Evolutionary conservation across 2,113 vertebrate species (phyloP).

Genomic region (Nothoprocta pentlandii): DNA sequence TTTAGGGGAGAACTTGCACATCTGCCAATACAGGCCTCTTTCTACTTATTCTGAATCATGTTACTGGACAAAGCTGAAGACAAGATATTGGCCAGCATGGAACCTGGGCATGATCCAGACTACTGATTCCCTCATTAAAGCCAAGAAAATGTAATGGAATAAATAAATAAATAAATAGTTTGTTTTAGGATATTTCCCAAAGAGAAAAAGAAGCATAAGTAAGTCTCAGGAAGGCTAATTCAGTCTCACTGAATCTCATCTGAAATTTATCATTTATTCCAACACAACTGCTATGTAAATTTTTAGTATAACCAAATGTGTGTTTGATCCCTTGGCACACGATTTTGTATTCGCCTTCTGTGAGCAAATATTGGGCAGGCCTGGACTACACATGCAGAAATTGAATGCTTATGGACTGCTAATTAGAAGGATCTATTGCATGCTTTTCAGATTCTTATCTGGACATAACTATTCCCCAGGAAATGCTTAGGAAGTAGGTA

Average conservation of each 20-base stretch:
- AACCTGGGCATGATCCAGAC: not conserved
- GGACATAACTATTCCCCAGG: not conserved
- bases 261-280: constrained; percentile 32
- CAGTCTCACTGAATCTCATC: constrained; percentile 34
- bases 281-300: constrained; percentile 21
- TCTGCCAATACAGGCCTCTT: not conserved
- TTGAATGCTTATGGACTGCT: constrained; percentile 28
- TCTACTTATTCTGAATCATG: not conserved
- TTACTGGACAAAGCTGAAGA: not conserved
- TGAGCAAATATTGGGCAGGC: not conserved
- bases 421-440: constrained; percentile 66
- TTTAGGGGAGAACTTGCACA: not conserved
- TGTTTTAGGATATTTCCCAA: not conserved
- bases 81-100: not conserved
- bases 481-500: not conserved
- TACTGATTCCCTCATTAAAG: not conserved
- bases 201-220: constrained; percentile 4
- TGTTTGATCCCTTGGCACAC: constrained; percentile 45
- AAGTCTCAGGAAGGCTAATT: constrained; percentile 9
- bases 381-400: constrained; percentile 49
- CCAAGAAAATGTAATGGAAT: not conserved
- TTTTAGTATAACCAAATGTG: not conserved
- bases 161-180: not conserved
- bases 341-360: constrained; percentile 22
- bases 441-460: not conserved